These are phyloP conservation scores for Tetragonula carbonaria DNA, from an alignment of 2,888 invertebrate species.

Conservation along the genomic window DNA sequence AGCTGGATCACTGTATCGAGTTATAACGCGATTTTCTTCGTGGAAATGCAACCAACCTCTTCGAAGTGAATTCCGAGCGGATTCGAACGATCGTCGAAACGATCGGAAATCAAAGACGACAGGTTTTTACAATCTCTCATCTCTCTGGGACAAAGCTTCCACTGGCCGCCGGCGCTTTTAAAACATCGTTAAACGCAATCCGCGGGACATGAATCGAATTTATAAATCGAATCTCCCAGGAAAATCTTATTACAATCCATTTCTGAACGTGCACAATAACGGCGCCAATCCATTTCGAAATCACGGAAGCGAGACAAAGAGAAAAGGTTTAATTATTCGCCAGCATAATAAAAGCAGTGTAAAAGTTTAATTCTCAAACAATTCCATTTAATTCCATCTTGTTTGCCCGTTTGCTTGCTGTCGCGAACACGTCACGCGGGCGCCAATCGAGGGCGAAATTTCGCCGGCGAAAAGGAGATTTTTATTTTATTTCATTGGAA, in stretches of 20 bases:
- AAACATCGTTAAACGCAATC: too few species aligned
- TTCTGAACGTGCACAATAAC: background rate
- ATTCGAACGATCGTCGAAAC: too few species aligned
- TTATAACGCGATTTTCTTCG: too few species aligned
- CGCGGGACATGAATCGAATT: background rate
- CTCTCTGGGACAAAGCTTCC: too few species aligned
- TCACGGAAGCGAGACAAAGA: too few species aligned
- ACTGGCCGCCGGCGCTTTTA: too few species aligned
- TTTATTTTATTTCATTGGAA: background rate
- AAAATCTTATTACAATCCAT: background rate
- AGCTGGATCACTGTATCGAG: too few species aligned
- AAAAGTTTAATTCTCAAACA: background rate
- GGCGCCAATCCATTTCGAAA: background rate
- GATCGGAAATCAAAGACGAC: too few species aligned
- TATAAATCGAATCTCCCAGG: background rate
- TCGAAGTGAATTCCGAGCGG: too few species aligned
- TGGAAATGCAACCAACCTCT: too few species aligned
- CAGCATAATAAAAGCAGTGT: background rate
- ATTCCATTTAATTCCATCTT: background rate
- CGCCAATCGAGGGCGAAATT: background rate
- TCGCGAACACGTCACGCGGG: background rate
- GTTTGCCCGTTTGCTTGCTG: background rate
- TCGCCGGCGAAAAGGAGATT: background rate
- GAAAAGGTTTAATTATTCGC: background rate
- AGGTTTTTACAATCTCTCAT: too few species aligned